Evolutionary conservation across 2,888 invertebrate species (phyloP).

Genomic region (Tenthredo mesomela): DNA sequence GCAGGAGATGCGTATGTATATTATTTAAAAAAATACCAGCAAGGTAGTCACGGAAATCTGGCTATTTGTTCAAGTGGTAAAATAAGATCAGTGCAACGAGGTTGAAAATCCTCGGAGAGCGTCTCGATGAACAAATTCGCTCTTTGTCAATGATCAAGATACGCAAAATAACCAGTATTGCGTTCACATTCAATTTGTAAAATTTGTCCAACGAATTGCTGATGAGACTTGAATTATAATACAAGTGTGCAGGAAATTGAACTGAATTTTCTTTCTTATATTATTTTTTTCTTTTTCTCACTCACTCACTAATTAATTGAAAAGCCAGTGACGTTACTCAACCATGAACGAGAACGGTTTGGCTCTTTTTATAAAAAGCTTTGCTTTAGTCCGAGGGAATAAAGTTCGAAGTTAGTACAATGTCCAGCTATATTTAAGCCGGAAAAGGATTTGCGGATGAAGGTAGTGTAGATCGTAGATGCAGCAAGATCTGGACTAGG

Average conservation of each 20-base stretch:
- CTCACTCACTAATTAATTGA: not conserved
- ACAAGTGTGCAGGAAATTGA: not conserved
- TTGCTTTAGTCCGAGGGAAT: conserved; percentile 26
- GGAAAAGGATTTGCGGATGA: conserved; percentile 19
- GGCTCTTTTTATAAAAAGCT: not conserved
- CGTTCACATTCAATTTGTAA: not conserved
- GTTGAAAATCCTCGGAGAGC: not conserved
- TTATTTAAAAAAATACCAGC: not conserved
- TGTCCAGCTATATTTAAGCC: not conserved
- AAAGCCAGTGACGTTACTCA: not conserved
- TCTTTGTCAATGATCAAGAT: not conserved
- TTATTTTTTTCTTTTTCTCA: not conserved
- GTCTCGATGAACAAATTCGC: not conserved
- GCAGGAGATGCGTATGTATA: conserved; percentile 3
- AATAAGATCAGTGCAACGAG: conserved; percentile 14
- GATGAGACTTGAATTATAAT: not conserved
- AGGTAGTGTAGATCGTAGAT: not conserved
- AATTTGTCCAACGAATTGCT: not conserved
- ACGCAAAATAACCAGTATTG: not conserved
- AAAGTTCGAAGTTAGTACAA: conserved; percentile 11
- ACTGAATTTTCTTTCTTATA: not conserved
- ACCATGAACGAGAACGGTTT: not conserved
- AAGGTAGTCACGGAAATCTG: not conserved
- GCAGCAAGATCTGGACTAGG: conserved; percentile 12
- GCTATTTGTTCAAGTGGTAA: conserved; percentile 3